A percentile compares a stretch with the other conserved stretches of the same genome.
Evolutionary conservation across 2,888 invertebrate species (phyloP).

Genomic region (Diadegma fenestrale): DNA sequence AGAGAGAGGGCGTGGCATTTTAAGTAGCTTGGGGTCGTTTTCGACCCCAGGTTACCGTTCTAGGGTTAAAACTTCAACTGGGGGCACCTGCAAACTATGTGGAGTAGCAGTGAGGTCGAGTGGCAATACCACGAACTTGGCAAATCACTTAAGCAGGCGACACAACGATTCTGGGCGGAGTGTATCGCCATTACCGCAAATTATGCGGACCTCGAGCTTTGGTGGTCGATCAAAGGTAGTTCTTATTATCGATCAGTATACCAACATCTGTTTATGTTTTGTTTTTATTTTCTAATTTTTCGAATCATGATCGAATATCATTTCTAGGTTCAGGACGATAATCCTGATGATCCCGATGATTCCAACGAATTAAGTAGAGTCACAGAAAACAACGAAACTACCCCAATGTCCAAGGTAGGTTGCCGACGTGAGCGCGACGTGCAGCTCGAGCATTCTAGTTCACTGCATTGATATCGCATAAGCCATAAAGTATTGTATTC

Average conservation of each 20-base stretch:
- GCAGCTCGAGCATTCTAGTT: neutral
- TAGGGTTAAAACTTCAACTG: slow-evolving; percentile 39
- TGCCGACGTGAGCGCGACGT: neutral
- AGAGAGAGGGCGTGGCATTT: no score
- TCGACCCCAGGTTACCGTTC: no score
- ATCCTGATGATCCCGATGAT: neutral
- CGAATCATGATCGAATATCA: no score
- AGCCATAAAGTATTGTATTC: no score
- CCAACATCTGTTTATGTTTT: neutral
- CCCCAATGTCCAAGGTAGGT: neutral
- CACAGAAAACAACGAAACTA: neutral
- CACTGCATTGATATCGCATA: neutral
- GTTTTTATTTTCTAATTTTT: no score
- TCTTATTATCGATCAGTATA: neutral
- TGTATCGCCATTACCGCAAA: neutral
- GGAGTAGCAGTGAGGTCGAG: slow-evolving; percentile 42
- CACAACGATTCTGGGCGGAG: neutral
- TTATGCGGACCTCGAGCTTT: neutral
- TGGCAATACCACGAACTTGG: slow-evolving; percentile 52
- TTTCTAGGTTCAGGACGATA: neutral
- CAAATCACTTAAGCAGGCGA: slow-evolving; percentile 31
- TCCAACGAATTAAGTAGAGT: neutral
- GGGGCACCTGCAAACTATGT: slow-evolving; percentile 53
- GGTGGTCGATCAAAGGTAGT: neutral
- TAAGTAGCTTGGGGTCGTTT: no score